Evolutionary conservation across 1,140 invertebrate genomes (phyloP), one percentile per base, ranked within the genome.

Genomic region (Brachionus rotundiformis): DNA sequence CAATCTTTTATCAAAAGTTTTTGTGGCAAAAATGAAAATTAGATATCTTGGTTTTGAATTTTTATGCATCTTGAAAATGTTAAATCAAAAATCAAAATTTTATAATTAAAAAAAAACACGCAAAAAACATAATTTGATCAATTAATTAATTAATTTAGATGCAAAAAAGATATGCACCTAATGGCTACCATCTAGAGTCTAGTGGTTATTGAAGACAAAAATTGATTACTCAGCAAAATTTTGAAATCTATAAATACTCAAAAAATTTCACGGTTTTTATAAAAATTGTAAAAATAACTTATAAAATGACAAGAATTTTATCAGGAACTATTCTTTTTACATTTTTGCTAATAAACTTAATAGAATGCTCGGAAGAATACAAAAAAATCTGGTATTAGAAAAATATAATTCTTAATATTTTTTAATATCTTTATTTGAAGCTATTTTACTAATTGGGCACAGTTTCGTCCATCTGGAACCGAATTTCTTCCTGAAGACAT

Each of bases 361-460:
- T 36, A 7, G 31, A 4, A 11, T 68, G 63, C 8, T 16, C n/a
- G 29, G 63, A 29, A 13, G 33, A 68, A 8, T 68, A 19, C 63
- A 68, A 68, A 36, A 68, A 68, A 68, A 36, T 68, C 6, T 68
- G 63, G 63, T 68, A 68, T n/a, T 31, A n/a, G n/a, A n/a, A n/a
- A n/a, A n/a, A n/a, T n/a, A n/a, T n/a, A n/a, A n/a, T n/a, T n/a
- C n/a, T n/a, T n/a, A n/a, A n/a, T n/a, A n/a, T n/a, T n/a, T n/a
- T n/a, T n/a, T n/a, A n/a, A n/a, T n/a, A n/a, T n/a, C n/a, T n/a
- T n/a, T n/a, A n/a, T n/a, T n/a, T n/a, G n/a, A 25, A 73, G 96
- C 86, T 98, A 97, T 85, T 90, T 94, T 86, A 96, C 95, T 1
- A 96, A 93, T 83, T 97, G 95, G 95, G 94, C 95, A 0, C 81